A percentile compares a stretch with the other conserved stretches of the same genome.
These are phyloP conservation scores for Phoxinus dragarum DNA, from an alignment of 2,797 vertebrate genomes.

Conservation along the genomic window DNA sequence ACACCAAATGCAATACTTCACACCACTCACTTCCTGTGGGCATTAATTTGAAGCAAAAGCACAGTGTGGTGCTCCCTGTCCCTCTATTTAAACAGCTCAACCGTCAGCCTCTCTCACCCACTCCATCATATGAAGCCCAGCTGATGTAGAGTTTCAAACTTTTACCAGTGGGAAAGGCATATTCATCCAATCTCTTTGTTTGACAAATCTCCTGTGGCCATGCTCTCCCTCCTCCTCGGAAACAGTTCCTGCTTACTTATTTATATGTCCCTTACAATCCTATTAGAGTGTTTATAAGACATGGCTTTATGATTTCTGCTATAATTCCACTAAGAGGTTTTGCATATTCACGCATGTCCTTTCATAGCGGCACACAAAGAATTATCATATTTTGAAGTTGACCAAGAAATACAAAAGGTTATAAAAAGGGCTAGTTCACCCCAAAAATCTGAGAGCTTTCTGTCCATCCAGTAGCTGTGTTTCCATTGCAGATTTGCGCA, in stretches of 20 bases:
- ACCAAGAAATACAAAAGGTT: conserved; percentile 35
- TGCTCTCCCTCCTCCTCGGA: conserved; percentile 30
- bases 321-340: conserved; percentile 43
- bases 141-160: conserved; percentile 43
- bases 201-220: conserved; percentile 35
- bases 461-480: too few species aligned
- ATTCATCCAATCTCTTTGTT: conserved; percentile 44
- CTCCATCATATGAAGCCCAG: conserved; percentile 32
- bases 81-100: conserved; percentile 21
- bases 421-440: conserved; percentile 3
- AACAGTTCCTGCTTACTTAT: conserved; percentile 54
- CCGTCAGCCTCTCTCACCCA: not conserved
- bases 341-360: conserved; percentile 48
- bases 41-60: conserved; percentile 39
- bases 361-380: conserved; percentile 4
- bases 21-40: not conserved
- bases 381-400: conserved; percentile 29
- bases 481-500: too few species aligned
- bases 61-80: conserved; percentile 25
- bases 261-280: conserved; percentile 59
- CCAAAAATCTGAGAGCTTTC: not conserved
- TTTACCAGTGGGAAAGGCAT: conserved; percentile 28
- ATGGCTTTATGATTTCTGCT: conserved; percentile 47
- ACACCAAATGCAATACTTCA: conserved; percentile 30
- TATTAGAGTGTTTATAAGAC: conserved; percentile 59